Base-by-base conservation (phyloP, 2,888 invertebrate species). In the Tenodera sinensis region DNA sequence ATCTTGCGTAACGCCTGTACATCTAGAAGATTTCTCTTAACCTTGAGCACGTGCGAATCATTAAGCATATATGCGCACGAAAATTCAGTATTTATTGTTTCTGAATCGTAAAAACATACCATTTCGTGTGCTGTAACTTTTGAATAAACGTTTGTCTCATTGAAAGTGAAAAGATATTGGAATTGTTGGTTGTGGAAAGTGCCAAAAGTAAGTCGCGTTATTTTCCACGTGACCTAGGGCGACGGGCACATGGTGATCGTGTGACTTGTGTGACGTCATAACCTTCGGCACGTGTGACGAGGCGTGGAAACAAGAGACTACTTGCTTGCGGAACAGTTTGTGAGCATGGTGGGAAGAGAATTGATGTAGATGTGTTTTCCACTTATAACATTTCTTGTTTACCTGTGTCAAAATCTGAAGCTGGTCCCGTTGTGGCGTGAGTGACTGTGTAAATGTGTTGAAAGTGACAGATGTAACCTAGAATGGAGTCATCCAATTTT, bases 241-340 rank as follows among this genome's bases (percentile, higher is more conserved):
- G 89, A 90, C 89, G 87, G 91, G 88, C 90, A 90, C 91, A 90
- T 90, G 91, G 89, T 85, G 86, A 88, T 88, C 90, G 90, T 90
- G 90, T 90, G 90, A 90, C 90, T 42, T 86, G 7, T 30, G 28
- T 90, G 89, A 89, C 89, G 89, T 89, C 89, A 89, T 42, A n/a
- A 42, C 30, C 28, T 28, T 71, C 88, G 89, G 89, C 89, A 89
- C 89, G 89, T 89, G 89, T 89, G 85, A 28, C 89, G 47, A 89
- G 89, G 89, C 89, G 86, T 89, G 89, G 89, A 89, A 89, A 89
- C 85, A 89, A 84, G 27, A 47, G 89, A 86, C 85, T 89, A 47
- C 82, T 89, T 85, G 83, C 30, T 89, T 85, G 89, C 83, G 83
- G 42, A 27, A 34, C 83, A 81, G 88, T 54, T 27, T 47, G 42